Conservation (phyloP, 2,797 vertebrate genomes). For the Coluber constrictor region DNA sequence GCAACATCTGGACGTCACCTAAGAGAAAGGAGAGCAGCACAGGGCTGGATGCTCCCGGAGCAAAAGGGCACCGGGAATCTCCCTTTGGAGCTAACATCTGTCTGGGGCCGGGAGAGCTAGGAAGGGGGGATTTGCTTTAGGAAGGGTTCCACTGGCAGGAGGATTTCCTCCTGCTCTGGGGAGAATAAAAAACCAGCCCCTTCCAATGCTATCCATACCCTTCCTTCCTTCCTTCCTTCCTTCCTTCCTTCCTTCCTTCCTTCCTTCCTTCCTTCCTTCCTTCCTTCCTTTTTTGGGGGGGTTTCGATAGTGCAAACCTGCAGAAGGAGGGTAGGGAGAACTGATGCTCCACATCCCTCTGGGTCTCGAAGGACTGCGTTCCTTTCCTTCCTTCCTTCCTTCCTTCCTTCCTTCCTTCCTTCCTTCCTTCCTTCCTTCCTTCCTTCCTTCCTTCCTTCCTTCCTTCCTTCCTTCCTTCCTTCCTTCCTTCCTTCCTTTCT, state of each 20-base stretch:
- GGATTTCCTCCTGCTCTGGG: background rate
- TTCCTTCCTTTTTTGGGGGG: no score
- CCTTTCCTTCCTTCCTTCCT: rapidly evolving
- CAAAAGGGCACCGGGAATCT: background rate
- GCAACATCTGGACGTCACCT: background rate
- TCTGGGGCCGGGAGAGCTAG: background rate
- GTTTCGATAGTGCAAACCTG: background rate
- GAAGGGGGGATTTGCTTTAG: background rate
- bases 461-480: no score
- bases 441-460: no score
- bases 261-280: no score
- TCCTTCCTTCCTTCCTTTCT: no score
- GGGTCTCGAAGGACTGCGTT: background rate
- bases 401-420: no score
- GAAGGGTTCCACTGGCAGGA: background rate
- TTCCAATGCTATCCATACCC: background rate
- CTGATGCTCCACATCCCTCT: no score
- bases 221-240: no score
- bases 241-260: no score
- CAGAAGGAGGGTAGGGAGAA: no score
- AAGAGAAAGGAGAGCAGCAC: background rate
- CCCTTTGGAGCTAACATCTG: background rate
- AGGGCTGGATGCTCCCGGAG: background rate
- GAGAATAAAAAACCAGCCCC: background rate
- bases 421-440: no score